A percentile compares a stretch with the other conserved stretches of the same genome.
These are phyloP conservation scores for Salminus brasiliensis DNA, from an alignment of 2,113 vertebrate genomes.

Conservation along the genomic window DNA sequence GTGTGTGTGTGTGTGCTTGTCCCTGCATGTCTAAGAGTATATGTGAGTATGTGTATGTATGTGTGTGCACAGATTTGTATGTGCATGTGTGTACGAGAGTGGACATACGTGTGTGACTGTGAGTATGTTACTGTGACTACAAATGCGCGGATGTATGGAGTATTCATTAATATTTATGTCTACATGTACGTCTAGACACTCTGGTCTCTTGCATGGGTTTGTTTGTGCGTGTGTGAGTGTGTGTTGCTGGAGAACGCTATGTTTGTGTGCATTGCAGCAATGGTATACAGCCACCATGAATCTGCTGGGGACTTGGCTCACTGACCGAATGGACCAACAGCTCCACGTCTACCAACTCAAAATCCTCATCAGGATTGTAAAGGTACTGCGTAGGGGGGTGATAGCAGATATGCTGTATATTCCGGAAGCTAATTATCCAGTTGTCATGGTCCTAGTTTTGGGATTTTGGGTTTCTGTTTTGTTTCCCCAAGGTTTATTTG, in stretches of 20 bases:
- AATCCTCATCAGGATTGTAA: slow-evolving; percentile 99
- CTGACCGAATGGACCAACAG: slow-evolving; percentile 98
- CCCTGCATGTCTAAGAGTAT: slow-evolving; percentile 35
- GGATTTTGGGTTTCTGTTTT: too few species aligned
- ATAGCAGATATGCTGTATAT: too few species aligned
- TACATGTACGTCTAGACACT: slow-evolving; percentile 41
- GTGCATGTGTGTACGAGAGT: slow-evolving; percentile 7
- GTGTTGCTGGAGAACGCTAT: slow-evolving; percentile 88
- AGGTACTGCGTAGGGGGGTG: slow-evolving; percentile 76
- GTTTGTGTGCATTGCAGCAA: slow-evolving; percentile 98
- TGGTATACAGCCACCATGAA: slow-evolving; percentile 99
- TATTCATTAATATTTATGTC: neutral
- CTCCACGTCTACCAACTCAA: slow-evolving; percentile 99
- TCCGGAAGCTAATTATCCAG: too few species aligned
- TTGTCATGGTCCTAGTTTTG: too few species aligned
- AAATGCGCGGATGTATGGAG: neutral
- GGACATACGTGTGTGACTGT: neutral
- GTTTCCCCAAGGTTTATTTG: too few species aligned
- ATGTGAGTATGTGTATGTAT: slow-evolving; percentile 23
- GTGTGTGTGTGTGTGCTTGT: slow-evolving; percentile 30
- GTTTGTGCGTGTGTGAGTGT: slow-evolving; percentile 68
- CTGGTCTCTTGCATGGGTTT: slow-evolving; percentile 53
- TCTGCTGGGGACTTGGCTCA: slow-evolving; percentile 96
- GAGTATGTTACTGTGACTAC: slow-evolving; percentile 6
- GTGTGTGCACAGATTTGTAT: slow-evolving; percentile 4